Conservation (phyloP, 2,888 invertebrate genomes). For the Camptogramma bilineatum region DNA sequence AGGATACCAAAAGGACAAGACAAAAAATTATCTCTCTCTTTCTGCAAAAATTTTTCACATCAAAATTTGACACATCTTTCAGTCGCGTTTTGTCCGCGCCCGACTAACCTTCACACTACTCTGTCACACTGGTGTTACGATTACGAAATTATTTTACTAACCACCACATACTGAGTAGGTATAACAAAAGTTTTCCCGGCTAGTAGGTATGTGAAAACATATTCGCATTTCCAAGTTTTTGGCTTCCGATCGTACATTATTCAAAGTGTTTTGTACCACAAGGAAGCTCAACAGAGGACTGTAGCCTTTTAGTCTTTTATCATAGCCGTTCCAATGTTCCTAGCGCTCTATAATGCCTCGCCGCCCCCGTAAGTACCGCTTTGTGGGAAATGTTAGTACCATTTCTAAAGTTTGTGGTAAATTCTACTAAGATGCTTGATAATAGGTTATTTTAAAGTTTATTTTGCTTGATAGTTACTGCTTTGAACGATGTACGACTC, state of each 20-base stretch:
- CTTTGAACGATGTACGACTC: slow-evolving; percentile 12
- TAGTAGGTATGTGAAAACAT: slow-evolving; percentile 54
- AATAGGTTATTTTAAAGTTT: slow-evolving; percentile 34
- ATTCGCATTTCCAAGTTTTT: slow-evolving; percentile 69
- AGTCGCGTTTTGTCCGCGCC: too few relatives aligned
- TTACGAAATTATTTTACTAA: too few relatives aligned
- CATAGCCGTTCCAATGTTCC: slow-evolving; percentile 50
- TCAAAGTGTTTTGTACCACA: slow-evolving; percentile 63
- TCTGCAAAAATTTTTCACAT: too few relatives aligned
- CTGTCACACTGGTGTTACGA: too few relatives aligned
- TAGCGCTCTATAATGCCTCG: slow-evolving; percentile 42
- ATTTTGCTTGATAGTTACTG: slow-evolving; percentile 26
- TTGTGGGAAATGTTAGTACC: slow-evolving; percentile 42
- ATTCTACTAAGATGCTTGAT: slow-evolving; percentile 34
- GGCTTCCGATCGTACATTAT: slow-evolving; percentile 64
- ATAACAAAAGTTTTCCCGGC: not conserved
- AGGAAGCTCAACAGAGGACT: slow-evolving; percentile 52
- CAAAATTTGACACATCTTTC: too few relatives aligned
- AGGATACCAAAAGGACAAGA: too few relatives aligned
- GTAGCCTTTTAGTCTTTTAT: slow-evolving; percentile 55
- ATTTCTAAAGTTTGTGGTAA: slow-evolving; percentile 36
- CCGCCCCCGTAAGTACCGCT: slow-evolving; percentile 37
- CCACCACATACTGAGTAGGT: too few relatives aligned
- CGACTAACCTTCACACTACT: too few relatives aligned
- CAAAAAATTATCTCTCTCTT: too few relatives aligned